Percentiles rank a stretch among this genome's conserved stretches.
Evolutionary conservation across 64 coral and sea anemone genomes (phyloP).

Genomic region (Porites lutea): DNA sequence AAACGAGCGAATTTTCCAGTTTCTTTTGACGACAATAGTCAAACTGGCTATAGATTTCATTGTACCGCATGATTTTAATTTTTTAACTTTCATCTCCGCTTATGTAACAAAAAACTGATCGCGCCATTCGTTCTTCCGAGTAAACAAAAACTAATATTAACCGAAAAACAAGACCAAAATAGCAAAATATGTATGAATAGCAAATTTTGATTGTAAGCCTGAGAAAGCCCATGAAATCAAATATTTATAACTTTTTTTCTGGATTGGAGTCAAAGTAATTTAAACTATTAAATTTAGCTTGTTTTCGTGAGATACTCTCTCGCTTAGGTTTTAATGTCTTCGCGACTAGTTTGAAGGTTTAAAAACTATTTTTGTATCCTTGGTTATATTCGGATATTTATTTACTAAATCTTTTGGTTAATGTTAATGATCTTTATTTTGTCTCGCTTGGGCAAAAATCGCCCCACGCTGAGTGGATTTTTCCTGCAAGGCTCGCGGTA

Average conservation of each 20-base stretch:
- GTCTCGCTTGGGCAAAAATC: slow-evolving; percentile 9
- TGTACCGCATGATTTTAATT: no score
- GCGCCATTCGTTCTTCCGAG: neutral
- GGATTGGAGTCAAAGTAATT: neutral
- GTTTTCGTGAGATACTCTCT: neutral
- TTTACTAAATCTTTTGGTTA: neutral
- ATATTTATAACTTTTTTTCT: slow-evolving; percentile 1
- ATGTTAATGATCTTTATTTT: slow-evolving; percentile 34
- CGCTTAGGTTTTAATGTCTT: neutral
- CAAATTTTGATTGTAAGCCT: neutral
- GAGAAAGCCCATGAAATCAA: slow-evolving; percentile 20
- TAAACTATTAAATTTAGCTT: neutral
- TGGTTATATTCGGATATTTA: slow-evolving; percentile 1
- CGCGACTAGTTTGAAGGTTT: neutral
- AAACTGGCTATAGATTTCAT: no score
- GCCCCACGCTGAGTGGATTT: slow-evolving; percentile 1
- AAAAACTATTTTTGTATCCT: neutral
- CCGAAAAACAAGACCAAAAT: neutral
- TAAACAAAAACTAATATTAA: neutral
- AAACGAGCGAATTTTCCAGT: no score
- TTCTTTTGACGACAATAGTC: no score
- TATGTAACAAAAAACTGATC: no score
- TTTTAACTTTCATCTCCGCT: no score
- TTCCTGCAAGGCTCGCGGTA: neutral
- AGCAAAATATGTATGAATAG: neutral